Evolutionary conservation across 2,113 vertebrate species (phyloP), one percentile per base, ranked within the genome.

Genomic region (Seriola aureovittata): DNA sequence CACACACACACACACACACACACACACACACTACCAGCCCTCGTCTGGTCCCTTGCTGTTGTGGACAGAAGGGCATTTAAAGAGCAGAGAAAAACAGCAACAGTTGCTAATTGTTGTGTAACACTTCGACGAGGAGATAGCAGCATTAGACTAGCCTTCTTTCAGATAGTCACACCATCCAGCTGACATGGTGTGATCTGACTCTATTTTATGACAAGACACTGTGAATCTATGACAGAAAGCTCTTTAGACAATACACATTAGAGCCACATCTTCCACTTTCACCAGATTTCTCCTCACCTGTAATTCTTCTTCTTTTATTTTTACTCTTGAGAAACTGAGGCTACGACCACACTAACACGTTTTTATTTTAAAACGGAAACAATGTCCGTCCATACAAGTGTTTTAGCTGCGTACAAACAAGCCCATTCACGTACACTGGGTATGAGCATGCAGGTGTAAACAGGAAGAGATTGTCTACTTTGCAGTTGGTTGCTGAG

Each of bases 1-100:
- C 32, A 67, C 46, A 50, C 29, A 79, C 34, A 75, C 32, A 78
- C 25, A 76, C n/a, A 80, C 32, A 34, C 23, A 9, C 52, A 48
- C 29, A 58, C 91, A 70, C 32, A 67, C 46, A 50, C 29, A 79
- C 34, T 68, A 62, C 42, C 68, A 82, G 67, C 13, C 65, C 32
- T 71, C 42, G 71, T 84, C 63, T 86, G 85, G 82, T 42, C 81
- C 73, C 86, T 8, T 29, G 85, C 86, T 85, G 78, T 91, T 89
- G 80, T 48, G 57, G 75, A 93, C 91, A 93, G 90, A 91, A 25
- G 82, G 54, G 74, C 84, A 84, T 93, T 92, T 89, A 87, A 91
- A 74, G 40, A 76, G 69, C 36, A 52, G 82, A 81, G 60, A 84
- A 88, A 88, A 90, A 88, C 79, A 88, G 80, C 78, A 71, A 92